Percentiles rank a stretch among this genome's conserved stretches.
phyloP scores from a whole-genome alignment of 1,140 invertebrate genomes.

The Drosophila baimaii region DNA sequence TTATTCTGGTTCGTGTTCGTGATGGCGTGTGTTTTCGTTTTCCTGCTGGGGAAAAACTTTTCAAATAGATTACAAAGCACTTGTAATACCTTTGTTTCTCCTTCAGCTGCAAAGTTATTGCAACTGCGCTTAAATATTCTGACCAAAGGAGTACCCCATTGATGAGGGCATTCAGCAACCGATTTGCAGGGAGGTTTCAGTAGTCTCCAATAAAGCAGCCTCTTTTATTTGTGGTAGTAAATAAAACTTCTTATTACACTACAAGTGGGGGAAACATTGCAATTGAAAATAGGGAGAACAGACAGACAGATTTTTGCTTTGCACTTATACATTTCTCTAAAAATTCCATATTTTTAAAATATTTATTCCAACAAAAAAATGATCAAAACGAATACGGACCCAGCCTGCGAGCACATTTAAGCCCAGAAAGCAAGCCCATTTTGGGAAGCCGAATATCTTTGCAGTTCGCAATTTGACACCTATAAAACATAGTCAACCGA shows the following conservation, averaged over 20 bases:
- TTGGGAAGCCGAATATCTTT: neutral
- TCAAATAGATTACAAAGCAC: conserved; percentile 80
- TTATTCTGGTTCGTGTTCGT: conserved; percentile 30
- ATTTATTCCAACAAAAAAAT: neutral
- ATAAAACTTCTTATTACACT: neutral
- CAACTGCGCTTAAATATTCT: conserved; percentile 69
- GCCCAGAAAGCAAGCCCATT: neutral
- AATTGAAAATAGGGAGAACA: neutral
- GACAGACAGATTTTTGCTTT: neutral
- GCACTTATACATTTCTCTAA: neutral
- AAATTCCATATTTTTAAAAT: no score
- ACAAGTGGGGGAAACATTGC: no score
- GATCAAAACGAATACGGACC: neutral
- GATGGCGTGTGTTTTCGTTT: conserved; percentile 43
- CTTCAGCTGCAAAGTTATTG: conserved; percentile 70
- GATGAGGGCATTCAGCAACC: conserved; percentile 49
- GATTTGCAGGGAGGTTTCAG: conserved; percentile 6
- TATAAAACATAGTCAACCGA: no score
- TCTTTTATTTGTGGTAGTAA: conserved; percentile 14
- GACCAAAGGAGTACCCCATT: conserved; percentile 45
- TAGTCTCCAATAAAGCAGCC: neutral
- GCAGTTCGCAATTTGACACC: no score
- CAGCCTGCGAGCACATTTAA: neutral
- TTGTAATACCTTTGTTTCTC: conserved; percentile 64
- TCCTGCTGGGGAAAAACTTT: conserved; percentile 53